A percentile compares a stretch with the other conserved stretches of the same genome.
phyloP scores from a whole-genome alignment of 2,888 invertebrate species.

The Cerceris rybyensis region DNA sequence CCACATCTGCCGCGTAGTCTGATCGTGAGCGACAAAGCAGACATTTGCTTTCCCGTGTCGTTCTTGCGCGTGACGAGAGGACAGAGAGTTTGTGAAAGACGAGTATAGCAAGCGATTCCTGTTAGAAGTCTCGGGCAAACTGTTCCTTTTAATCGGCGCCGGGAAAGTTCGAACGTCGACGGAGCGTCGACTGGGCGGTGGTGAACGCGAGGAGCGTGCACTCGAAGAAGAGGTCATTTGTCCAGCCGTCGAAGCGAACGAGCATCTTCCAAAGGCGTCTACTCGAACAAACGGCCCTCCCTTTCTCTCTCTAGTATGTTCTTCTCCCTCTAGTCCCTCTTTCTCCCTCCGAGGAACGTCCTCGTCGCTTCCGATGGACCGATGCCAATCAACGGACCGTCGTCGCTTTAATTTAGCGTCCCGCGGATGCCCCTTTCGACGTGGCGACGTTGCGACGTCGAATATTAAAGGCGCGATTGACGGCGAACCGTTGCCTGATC shows the following conservation, averaged over 20 bases:
- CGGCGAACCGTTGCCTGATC: conserved; percentile 24
- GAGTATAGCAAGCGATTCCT: background rate
- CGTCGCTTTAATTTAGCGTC: conserved; percentile 62
- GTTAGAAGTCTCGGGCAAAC: background rate
- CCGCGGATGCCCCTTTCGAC: conserved; percentile 16
- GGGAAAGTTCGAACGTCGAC: background rate
- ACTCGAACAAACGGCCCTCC: conserved; percentile 1
- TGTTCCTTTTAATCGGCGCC: conserved; percentile 2
- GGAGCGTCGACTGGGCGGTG: background rate
- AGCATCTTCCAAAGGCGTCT: background rate
- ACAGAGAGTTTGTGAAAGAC: background rate
- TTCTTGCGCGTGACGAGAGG: background rate
- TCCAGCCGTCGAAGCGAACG: conserved; percentile 28
- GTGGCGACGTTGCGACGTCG: conserved; percentile 15
- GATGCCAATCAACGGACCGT: conserved; percentile 64
- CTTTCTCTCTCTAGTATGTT: conserved; percentile 2
- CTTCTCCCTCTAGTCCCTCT: background rate
- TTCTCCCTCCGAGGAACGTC: background rate
- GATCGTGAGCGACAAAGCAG: background rate
- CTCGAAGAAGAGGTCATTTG: conserved; percentile 10
- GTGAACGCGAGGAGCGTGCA: background rate
- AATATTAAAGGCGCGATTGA: conserved; percentile 31
- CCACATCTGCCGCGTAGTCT: too few species aligned
- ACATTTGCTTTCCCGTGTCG: background rate
- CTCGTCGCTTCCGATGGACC: conserved; percentile 47